Evolutionary conservation across 2,797 vertebrate genomes (phyloP).

Genomic region (Onychomys leucogaster): DNA sequence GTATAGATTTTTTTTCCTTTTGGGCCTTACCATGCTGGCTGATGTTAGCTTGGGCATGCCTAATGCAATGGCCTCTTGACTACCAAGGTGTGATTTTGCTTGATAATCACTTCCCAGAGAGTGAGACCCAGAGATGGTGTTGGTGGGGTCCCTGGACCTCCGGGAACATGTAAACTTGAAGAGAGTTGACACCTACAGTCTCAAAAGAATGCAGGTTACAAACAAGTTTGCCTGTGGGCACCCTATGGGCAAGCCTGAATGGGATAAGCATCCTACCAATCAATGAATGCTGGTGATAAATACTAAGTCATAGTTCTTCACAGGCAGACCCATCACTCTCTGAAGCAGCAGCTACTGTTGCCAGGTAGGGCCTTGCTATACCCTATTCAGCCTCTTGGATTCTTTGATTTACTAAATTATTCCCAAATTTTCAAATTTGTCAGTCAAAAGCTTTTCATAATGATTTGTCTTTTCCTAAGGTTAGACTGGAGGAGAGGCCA

Average conservation of each 20-base stretch:
- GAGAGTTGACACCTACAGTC: background rate
- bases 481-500: background rate
- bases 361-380: background rate
- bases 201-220: background rate
- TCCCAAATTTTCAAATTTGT: background rate
- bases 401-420: conserved; percentile 35
- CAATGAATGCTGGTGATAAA: background rate
- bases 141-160: background rate
- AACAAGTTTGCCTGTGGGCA: too few species aligned
- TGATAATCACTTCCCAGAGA: background rate
- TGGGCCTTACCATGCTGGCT: accelerated
- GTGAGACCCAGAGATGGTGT: background rate
- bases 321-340: background rate
- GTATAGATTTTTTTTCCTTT: background rate
- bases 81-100: background rate
- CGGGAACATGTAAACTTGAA: background rate
- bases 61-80: background rate
- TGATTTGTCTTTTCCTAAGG: background rate
- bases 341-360: background rate
- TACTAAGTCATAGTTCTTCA: background rate
- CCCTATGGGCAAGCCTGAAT: background rate
- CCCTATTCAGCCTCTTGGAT: conserved; percentile 4
- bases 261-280: background rate
- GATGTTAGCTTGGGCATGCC: background rate
- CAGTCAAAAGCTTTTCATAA: background rate